Evolutionary conservation across 2,888 invertebrate species (phyloP).

Genomic region (Didymodactylos carnosus): DNA sequence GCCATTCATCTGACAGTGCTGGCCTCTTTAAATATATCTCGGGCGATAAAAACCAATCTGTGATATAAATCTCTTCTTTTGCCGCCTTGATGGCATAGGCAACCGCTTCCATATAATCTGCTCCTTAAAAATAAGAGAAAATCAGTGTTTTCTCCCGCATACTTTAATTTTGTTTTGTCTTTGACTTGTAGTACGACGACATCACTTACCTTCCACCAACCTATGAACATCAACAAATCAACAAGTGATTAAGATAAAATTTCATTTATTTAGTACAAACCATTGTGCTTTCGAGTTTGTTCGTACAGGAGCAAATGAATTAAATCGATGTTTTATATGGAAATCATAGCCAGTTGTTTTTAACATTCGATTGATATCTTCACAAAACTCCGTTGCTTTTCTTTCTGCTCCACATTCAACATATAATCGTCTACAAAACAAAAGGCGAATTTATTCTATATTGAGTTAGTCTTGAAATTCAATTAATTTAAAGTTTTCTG

Average conservation of each 20-base stretch:
- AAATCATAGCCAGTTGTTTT: constrained; percentile 9
- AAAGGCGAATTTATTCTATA: neutral
- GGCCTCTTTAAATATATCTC: constrained; percentile 83
- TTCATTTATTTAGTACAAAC: too few species aligned
- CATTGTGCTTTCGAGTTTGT: neutral
- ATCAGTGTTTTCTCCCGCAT: too few species aligned
- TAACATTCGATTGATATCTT: constrained; percentile 4
- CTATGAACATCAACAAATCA: too few species aligned
- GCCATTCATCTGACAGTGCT: constrained; percentile 44
- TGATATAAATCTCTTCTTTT: constrained; percentile 82
- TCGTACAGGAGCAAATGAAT: constrained; percentile 7
- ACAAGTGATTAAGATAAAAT: too few species aligned
- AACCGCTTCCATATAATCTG: constrained; percentile 62
- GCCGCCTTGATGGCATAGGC: constrained; percentile 76
- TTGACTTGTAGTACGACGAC: too few species aligned
- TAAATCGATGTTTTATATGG: constrained; percentile 1
- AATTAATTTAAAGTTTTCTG: too few species aligned
- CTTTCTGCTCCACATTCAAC: constrained; percentile 6
- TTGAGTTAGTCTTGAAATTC: too few species aligned
- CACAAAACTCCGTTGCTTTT: neutral
- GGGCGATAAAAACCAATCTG: constrained; percentile 93
- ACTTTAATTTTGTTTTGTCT: too few species aligned
- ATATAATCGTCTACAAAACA: neutral
- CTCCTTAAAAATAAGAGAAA: too few species aligned
- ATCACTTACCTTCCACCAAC: too few species aligned